phyloP scores from a whole-genome alignment of 2,113 vertebrate species.

The Carassius auratus region DNA sequence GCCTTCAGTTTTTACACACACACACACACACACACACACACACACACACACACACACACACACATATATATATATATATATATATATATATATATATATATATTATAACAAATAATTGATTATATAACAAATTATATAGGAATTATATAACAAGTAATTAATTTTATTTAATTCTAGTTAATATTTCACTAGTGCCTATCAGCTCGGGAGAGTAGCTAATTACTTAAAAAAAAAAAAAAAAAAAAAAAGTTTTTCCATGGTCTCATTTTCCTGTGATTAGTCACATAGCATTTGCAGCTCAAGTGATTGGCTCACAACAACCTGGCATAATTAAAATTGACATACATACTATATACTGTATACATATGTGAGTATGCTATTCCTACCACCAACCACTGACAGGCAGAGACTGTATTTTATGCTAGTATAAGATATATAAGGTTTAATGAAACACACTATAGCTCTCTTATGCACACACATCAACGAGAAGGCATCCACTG shows the following conservation, averaged over 20 bases:
- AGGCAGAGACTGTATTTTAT: neutral
- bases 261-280: neutral
- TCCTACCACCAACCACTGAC: neutral
- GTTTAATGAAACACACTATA: neutral
- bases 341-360: neutral
- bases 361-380: neutral
- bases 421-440: neutral
- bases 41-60: no score
- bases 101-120: no score
- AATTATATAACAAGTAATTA: neutral
- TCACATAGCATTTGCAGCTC: neutral
- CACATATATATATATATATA: no score
- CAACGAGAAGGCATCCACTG: slow-evolving; percentile 27
- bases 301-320: neutral
- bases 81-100: no score
- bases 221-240: no score
- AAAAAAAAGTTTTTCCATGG: no score
- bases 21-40: no score
- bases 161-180: neutral
- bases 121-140: no score
- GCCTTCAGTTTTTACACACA: neutral
- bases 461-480: slow-evolving; percentile 10
- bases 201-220: neutral
- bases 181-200: neutral
- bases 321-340: neutral